Base-by-base conservation (phyloP, 1,140 invertebrate genomes). In the Phocides pigmalion region DNA sequence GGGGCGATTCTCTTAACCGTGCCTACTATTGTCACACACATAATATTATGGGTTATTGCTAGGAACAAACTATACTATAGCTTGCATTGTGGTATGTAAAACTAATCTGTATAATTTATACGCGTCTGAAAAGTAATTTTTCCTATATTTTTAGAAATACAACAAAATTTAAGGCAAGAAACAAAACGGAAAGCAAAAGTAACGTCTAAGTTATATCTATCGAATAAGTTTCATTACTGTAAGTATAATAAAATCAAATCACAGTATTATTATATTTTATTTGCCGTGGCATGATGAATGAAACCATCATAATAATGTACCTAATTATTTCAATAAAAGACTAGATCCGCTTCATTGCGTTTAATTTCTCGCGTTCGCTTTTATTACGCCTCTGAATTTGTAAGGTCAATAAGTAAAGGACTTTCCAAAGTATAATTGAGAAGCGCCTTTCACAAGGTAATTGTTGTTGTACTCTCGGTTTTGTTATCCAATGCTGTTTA, bases 381-480 rank as follows among this genome's bases (percentile, higher is more conserved):
- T 65, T 66, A 54, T 56, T 44, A 49, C 59, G 37, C 58, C 28
- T 61, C 49, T 62, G 50, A 66, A 62, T 66, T 62, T 16, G 58
- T 66, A 82, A 88, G 82, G 82, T 84, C 81, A 80, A 69, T 68
- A 72, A 76, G 61, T 79, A 79, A 79, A 72, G 73, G 70, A 83
- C 85, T 88, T 88, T 88, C 83, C 82, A 85, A 87, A 79, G 73
- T 77, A 76, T 78, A 74, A 80, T 78, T 73, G 62, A 16, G 64
- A 53, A 63, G 54, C 39, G 76, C 81, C 85, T 88, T 88, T 88
- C 85, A 87, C 83, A 64, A 72, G 59, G 80, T 83, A 87, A 82
- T 84, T 81, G 77, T 81, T 72, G 72, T 74, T 69, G 67, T 82
- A 80, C 69, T 84, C 76, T 84, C 76, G 76, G 82, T 88, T 82